phyloP scores from a whole-genome alignment of 2,888 invertebrate species.

The Drosophila incognita region DNA sequence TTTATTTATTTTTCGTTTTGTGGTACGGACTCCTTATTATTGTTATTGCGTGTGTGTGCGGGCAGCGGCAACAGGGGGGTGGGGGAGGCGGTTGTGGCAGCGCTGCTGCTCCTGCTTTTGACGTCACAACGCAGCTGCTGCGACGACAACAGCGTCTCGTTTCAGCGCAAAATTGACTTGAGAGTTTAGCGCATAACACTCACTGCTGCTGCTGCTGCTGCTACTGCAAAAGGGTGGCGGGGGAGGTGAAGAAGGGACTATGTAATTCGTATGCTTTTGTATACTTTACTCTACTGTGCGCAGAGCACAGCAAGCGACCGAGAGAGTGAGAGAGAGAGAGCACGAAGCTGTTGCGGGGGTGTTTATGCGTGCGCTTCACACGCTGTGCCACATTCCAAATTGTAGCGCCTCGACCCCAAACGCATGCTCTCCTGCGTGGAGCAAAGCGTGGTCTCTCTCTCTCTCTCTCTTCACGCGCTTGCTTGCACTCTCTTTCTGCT shows the following conservation, averaged over 20 bases:
- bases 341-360: conserved; percentile 51
- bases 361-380: conserved; percentile 67
- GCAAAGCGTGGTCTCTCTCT: conserved; percentile 13
- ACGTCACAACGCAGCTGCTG: conserved; percentile 66
- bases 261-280: conserved; percentile 20
- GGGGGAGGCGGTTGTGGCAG: conserved; percentile 30
- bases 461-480: conserved; percentile 20
- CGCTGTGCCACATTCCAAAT: conserved; percentile 65
- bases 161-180: conserved; percentile 63
- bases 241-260: conserved; percentile 2
- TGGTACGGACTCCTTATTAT: conserved; percentile 49
- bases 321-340: conserved; percentile 16
- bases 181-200: conserved; percentile 65
- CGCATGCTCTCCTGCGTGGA: conserved; percentile 45
- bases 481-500: conserved; percentile 45
- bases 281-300: conserved; percentile 21
- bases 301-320: conserved; percentile 16
- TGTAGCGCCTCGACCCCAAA: conserved; percentile 33
- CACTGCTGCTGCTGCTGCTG: conserved; percentile 35
- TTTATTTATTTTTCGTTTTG: conserved; percentile 31
- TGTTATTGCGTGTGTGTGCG: conserved; percentile 38
- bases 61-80: conserved; percentile 6
- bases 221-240: conserved; percentile 14
- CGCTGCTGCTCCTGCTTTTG: conserved; percentile 50
- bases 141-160: conserved; percentile 46